Conservation (phyloP, 2,888 invertebrate genomes). For the Torymus tubicola region DNA sequence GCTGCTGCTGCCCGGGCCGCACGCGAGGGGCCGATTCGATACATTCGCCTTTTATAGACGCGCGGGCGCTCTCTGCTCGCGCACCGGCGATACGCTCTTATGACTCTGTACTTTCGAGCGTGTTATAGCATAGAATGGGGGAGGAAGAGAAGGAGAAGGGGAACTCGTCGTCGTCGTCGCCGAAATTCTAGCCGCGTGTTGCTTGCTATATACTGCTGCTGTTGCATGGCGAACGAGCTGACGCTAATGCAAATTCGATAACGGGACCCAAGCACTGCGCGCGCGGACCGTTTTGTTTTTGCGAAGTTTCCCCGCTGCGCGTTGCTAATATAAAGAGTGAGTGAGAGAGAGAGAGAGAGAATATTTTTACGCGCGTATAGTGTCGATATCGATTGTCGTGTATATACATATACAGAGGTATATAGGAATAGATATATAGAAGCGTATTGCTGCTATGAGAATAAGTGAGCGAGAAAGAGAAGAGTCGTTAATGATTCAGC, state of each 20-base stretch:
- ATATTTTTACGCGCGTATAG: too few relatives aligned
- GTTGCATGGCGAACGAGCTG: too few relatives aligned
- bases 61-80: constrained; percentile 20
- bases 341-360: too few relatives aligned
- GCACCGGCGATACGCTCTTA: constrained; percentile 34
- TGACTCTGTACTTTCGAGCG: constrained; percentile 27
- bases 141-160: too few relatives aligned
- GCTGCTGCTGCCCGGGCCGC: neutral
- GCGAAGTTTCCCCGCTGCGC: neutral
- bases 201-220: too few relatives aligned
- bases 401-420: too few relatives aligned
- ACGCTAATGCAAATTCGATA: constrained; percentile 41
- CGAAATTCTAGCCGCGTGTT: constrained; percentile 24
- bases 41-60: constrained; percentile 48
- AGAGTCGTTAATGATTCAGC: neutral
- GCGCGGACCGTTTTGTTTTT: neutral
- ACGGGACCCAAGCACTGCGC: constrained; percentile 15
- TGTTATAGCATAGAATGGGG: too few relatives aligned
- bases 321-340: too few relatives aligned
- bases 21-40: constrained; percentile 30
- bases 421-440: too few relatives aligned
- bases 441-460: too few relatives aligned
- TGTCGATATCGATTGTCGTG: too few relatives aligned
- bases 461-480: neutral
- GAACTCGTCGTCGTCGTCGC: neutral